phyloP scores from a whole-genome alignment of 2,888 invertebrate genomes.

The Oscheius sp. region DNA sequence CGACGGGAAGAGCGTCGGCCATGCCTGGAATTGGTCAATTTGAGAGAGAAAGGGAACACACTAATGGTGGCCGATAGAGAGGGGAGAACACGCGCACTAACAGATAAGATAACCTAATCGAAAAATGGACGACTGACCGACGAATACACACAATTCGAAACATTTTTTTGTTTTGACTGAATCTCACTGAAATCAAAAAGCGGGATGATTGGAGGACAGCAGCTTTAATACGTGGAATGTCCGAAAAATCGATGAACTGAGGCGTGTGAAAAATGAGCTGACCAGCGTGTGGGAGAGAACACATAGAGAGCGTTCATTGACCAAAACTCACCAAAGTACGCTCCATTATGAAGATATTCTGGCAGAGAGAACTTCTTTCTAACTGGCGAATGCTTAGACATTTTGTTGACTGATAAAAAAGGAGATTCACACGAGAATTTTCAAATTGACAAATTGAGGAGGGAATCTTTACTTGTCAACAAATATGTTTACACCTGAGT shows the following conservation, averaged over 20 bases:
- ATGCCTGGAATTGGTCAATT: background rate
- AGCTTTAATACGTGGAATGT: background rate
- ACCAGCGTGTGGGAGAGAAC: too few species aligned
- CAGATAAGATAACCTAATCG: constrained; percentile 4
- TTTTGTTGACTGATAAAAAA: background rate
- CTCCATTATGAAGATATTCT: background rate
- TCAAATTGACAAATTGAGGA: background rate
- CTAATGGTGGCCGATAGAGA: background rate
- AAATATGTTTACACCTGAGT: background rate
- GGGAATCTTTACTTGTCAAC: background rate
- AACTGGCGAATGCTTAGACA: background rate
- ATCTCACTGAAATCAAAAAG: too few species aligned
- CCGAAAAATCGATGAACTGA: constrained; percentile 1
- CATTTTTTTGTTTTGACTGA: too few species aligned
- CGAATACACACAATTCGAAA: too few species aligned
- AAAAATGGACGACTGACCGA: background rate
- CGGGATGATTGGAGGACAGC: too few species aligned
- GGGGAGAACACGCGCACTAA: background rate
- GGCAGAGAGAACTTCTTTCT: background rate
- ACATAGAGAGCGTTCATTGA: too few species aligned
- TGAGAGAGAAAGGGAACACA: background rate
- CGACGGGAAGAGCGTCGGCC: constrained; percentile 18
- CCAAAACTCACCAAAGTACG: constrained; percentile 3
- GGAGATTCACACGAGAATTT: background rate
- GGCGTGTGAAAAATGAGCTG: too few species aligned